A percentile compares a stretch with the other conserved stretches of the same genome.
Evolutionary conservation across 1,140 invertebrate genomes (phyloP).

Genomic region (Nylanderia fulva): DNA sequence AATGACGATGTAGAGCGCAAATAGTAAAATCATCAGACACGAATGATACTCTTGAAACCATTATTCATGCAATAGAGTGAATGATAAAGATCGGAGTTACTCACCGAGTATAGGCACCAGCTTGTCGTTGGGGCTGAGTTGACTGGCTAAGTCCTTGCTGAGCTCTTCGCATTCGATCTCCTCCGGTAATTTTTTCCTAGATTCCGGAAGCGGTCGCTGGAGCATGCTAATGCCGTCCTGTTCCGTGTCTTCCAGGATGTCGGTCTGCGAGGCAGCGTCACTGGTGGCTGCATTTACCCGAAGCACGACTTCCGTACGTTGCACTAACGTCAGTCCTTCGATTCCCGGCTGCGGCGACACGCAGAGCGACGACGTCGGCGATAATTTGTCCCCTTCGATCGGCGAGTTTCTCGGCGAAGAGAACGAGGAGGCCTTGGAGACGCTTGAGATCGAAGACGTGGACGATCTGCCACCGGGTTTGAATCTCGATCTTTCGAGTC

Average conservation of each 20-base stretch:
- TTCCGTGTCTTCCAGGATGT: constrained; percentile 78
- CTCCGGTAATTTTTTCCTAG: constrained; percentile 89
- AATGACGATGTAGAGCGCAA: background rate
- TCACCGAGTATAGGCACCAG: constrained; percentile 90
- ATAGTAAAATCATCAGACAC: constrained; percentile 9
- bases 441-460: constrained; percentile 71
- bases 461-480: constrained; percentile 68
- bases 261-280: constrained; percentile 89
- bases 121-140: constrained; percentile 89
- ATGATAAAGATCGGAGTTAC: constrained; percentile 49
- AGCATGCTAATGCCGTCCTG: constrained; percentile 47
- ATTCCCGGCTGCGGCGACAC: constrained; percentile 83
- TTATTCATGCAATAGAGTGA: constrained; percentile 30
- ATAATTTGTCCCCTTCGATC: constrained; percentile 62
- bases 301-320: constrained; percentile 88
- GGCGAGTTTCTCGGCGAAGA: constrained; percentile 77
- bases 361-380: constrained; percentile 73
- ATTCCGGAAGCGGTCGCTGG: constrained; percentile 75
- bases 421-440: constrained; percentile 77
- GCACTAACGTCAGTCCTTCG: constrained; percentile 87
- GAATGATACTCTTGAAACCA: background rate
- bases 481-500: constrained; percentile 67
- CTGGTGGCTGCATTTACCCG: constrained; percentile 87
- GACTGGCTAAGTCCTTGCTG: constrained; percentile 90
- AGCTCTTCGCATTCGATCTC: constrained; percentile 93